Conservation (phyloP, 1,140 invertebrate genomes). For the Orchestia grillus region DNA sequence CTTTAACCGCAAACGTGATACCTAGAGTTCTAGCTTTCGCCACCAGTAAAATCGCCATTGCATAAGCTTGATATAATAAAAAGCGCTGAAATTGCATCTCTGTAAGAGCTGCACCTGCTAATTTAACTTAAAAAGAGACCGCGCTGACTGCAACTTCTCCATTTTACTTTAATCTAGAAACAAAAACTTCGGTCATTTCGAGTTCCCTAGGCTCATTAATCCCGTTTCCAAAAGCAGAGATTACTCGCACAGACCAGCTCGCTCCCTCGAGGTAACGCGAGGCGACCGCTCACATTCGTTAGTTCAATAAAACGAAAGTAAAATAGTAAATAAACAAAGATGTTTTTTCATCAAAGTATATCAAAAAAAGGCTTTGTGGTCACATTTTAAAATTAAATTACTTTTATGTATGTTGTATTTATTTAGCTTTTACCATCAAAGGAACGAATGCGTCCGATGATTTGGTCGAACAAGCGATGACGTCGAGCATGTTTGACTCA, state of each 20-base stretch:
- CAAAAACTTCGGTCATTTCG: neutral
- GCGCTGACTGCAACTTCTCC: neutral
- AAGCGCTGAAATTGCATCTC: neutral
- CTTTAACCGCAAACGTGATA: neutral
- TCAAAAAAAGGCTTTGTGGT: too few species aligned
- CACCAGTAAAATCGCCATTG: neutral
- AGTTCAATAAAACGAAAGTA: too few species aligned
- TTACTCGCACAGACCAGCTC: neutral
- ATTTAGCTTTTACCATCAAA: too few species aligned
- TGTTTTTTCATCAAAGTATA: too few species aligned
- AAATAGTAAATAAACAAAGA: too few species aligned
- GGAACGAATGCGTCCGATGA: too few species aligned
- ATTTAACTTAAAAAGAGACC: neutral
- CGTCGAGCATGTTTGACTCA: too few species aligned
- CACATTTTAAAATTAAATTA: too few species aligned
- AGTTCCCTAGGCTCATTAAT: neutral
- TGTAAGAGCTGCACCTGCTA: neutral
- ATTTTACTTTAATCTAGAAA: neutral
- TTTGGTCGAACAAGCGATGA: too few species aligned
- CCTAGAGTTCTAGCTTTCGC: neutral
- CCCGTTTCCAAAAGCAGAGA: neutral
- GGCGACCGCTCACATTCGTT: too few species aligned
- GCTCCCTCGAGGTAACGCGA: too few species aligned
- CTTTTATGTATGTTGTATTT: too few species aligned
- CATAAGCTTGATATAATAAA: neutral